phyloP scores from a whole-genome alignment of 2,888 invertebrate species.

The Plusia festucae region DNA sequence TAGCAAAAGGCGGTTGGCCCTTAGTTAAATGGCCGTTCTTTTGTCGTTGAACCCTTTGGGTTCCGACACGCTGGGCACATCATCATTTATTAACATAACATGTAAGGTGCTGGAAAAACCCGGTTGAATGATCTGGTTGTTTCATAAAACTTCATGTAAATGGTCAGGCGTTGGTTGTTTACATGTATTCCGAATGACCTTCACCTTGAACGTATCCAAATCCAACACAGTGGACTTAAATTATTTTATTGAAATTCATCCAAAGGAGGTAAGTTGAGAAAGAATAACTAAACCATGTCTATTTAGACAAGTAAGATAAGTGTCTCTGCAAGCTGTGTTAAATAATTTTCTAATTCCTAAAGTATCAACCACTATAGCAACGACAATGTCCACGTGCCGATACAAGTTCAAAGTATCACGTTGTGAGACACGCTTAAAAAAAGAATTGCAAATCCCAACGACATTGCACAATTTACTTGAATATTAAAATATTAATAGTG shows the following conservation, averaged over 20 bases:
- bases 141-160: neutral
- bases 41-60: neutral
- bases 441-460: constrained; percentile 1
- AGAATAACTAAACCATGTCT: neutral
- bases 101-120: neutral
- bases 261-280: neutral
- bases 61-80: neutral
- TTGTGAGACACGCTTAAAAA: neutral
- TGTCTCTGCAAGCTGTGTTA: neutral
- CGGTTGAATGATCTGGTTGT: neutral
- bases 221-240: neutral
- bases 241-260: neutral
- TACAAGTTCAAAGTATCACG: neutral
- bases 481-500: constrained; percentile 4
- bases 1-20: neutral
- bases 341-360: neutral
- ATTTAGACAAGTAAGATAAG: neutral
- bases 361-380: neutral
- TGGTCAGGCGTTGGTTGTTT: neutral
- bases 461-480: neutral
- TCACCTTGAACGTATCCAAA: neutral
- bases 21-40: neutral
- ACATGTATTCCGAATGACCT: neutral
- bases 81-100: neutral
- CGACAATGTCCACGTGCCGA: neutral